Percentiles rank a stretch among this genome's conserved stretches.
phyloP scores from a whole-genome alignment of 2,113 vertebrate genomes.

The Oncorhynchus tshawytscha region DNA sequence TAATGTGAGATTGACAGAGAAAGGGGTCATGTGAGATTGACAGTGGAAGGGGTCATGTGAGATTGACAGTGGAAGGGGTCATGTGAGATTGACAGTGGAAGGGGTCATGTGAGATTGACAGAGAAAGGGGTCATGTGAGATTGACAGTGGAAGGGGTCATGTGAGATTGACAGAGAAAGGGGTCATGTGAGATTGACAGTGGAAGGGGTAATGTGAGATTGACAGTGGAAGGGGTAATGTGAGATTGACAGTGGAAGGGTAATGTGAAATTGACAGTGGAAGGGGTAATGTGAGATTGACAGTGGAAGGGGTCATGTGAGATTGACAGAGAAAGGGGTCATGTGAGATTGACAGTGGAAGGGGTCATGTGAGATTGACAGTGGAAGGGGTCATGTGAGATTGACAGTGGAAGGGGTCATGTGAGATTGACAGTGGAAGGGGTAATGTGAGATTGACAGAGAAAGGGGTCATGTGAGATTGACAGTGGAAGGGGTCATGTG shows the following conservation, averaged over 20 bases:
- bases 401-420: too few species aligned
- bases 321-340: slow-evolving; percentile 20
- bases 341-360: slow-evolving; percentile 18
- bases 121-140: slow-evolving; percentile 33
- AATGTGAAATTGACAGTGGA: neutral
- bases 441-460: too few species aligned
- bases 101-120: slow-evolving; percentile 34
- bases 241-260: too few species aligned
- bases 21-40: too few species aligned
- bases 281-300: slow-evolving; percentile 36
- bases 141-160: slow-evolving; percentile 11
- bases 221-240: too few species aligned
- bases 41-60: neutral
- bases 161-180: slow-evolving; percentile 21
- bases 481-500: too few species aligned
- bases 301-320: too few species aligned
- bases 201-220: too few species aligned
- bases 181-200: slow-evolving; percentile 43
- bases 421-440: neutral
- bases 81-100: neutral
- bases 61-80: too few species aligned
- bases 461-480: too few species aligned
- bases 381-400: slow-evolving; percentile 38
- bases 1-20: too few species aligned
- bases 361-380: neutral